Base-by-base conservation (phyloP, 2,888 invertebrate genomes). In the Apamea monoglypha region DNA sequence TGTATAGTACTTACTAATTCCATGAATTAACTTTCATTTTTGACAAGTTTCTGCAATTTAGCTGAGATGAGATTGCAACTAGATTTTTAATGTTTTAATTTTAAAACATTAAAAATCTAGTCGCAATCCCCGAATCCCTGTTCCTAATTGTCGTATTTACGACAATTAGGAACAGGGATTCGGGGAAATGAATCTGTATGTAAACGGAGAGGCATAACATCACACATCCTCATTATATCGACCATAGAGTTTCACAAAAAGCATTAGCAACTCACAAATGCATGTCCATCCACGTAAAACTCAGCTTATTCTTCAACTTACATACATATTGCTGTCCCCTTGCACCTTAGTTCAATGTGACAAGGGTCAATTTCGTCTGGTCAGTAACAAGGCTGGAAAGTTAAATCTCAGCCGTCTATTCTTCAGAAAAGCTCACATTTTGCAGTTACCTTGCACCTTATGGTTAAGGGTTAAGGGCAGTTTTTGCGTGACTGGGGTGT, bases 261-360 rank as follows among this genome's bases (percentile, higher is more conserved):
- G 71, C 70, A 73, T 75, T 78, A 76, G 56, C 78, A 77, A 66
- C 71, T 80, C 47, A 64, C 80, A 80, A 80, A 83, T 85, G 85
- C 80, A 84, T 86, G 90, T 89, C 91, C 90, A 89, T 85, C 77
- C 68, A 81, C 80, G 77, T 85, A 87, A 78, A 79, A 74, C 77
- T 82, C 74, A 73, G 81, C 76, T 85, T 87, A 90, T 87, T 84
- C 84, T 86, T 85, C 64, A 70, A 74, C 40, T 29, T 36, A 47
- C 44, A 21, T 36, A 47, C 44, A 21, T 47, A 32, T 47, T n/a
- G 40, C 71, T 10, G 71, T 29, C 18, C 5, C 36, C n/a, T 18
- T 67, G 8, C 25, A 72, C 76, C 80, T 85, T 91, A 86, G 59
- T 0, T 1, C 32, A 5, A 25, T 10, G 18, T 0, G 0, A 14